These are phyloP conservation scores for Trachelus iudaicus DNA, from an alignment of 2,888 invertebrate species.

Conservation along the genomic window DNA sequence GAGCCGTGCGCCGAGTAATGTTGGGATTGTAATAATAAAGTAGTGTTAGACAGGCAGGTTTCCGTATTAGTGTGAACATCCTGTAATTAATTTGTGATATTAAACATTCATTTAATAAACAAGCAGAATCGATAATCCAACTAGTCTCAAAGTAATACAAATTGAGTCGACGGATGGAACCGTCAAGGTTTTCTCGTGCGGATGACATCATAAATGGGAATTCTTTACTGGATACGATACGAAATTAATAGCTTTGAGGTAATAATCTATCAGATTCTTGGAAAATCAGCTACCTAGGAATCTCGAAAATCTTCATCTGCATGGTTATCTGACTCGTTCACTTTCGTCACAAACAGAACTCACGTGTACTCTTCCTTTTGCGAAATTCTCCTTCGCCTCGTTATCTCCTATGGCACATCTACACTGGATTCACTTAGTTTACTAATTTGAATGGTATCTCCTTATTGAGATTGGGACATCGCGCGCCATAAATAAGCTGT, in stretches of 20 bases:
- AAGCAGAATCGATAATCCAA: not conserved
- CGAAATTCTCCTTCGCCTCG: not conserved
- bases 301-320: not conserved
- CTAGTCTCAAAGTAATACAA: not conserved
- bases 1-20: conserved; percentile 28
- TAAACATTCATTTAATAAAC: not conserved
- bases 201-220: conserved; percentile 1
- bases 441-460: not conserved
- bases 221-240: conserved; percentile 15
- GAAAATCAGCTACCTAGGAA: not conserved
- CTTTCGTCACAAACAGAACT: not conserved
- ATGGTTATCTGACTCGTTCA: not conserved
- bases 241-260: conserved; percentile 30
- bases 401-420: not conserved
- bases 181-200: not conserved
- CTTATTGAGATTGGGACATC: not conserved
- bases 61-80: not conserved
- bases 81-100: not conserved
- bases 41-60: not conserved
- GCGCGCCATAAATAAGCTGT: not conserved
- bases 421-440: not conserved
- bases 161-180: not conserved
- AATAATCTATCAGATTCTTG: conserved; percentile 11
- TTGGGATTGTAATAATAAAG: not conserved
- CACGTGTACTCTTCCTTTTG: not conserved